A percentile compares a stretch with the other conserved stretches of the same genome.
Conservation (phyloP, 2,888 invertebrate genomes). For the Lutraria lutraria region DNA sequence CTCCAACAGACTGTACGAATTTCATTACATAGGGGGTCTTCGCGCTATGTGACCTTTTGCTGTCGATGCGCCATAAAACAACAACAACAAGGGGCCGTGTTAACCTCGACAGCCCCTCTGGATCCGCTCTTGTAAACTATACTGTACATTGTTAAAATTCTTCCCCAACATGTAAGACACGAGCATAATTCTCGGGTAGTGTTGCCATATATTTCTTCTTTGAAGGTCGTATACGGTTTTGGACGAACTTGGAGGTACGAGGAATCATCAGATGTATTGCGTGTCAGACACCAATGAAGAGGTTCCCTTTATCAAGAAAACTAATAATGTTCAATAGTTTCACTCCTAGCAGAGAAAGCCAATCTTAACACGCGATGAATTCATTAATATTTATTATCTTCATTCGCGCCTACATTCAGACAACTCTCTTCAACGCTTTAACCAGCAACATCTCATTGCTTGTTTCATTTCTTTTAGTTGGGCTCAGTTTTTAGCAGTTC, state of each 20-base stretch:
- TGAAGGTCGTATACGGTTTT: neutral
- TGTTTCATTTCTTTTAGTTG: neutral
- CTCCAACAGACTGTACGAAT: too few species aligned
- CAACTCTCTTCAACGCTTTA: neutral
- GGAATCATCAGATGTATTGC: slow-evolving; percentile 25
- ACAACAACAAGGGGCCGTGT: too few species aligned
- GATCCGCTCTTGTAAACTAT: too few species aligned
- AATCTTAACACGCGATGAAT: slow-evolving; percentile 58
- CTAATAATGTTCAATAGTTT: slow-evolving; percentile 51
- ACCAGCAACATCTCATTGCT: neutral
- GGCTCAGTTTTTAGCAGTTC: too few species aligned
- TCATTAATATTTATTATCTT: slow-evolving; percentile 61
- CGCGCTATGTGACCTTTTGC: too few species aligned
- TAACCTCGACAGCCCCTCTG: too few species aligned
- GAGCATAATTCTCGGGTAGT: neutral
- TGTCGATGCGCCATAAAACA: too few species aligned
- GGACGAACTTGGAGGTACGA: neutral
- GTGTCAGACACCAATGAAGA: slow-evolving; percentile 19
- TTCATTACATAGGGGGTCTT: too few species aligned
- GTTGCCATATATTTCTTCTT: neutral
- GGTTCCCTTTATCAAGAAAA: slow-evolving; percentile 40
- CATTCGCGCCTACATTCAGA: slow-evolving; percentile 19
- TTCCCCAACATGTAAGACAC: neutral
- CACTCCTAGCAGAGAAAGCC: slow-evolving; percentile 40
- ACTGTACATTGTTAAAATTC: too few species aligned